Conservation (phyloP, 2,113 vertebrate species). For the Cryptomyrus ogoouensis region DNA sequence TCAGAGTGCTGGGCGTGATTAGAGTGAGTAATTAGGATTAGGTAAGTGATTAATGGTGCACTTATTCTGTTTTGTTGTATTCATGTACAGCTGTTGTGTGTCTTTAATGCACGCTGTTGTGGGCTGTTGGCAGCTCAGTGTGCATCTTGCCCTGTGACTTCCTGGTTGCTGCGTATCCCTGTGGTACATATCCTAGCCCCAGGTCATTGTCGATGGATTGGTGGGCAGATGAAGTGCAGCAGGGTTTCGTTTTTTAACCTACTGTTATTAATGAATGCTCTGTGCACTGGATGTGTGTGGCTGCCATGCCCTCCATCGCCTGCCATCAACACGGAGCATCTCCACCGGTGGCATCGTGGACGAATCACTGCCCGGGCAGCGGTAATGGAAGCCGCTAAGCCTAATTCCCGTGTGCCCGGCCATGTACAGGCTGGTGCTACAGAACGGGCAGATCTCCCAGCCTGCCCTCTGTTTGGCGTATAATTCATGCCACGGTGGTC, state of each 20-base stretch:
- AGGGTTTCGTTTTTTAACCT: background rate
- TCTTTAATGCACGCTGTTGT: background rate
- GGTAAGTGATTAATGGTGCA: background rate
- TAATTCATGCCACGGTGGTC: background rate
- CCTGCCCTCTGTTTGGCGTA: background rate
- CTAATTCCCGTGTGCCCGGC: background rate
- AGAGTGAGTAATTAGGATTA: background rate
- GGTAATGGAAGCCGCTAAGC: background rate
- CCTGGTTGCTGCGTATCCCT: background rate
- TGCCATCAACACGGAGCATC: background rate
- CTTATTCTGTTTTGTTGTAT: background rate
- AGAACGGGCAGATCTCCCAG: background rate
- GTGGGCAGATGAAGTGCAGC: background rate
- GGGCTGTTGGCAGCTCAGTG: background rate
- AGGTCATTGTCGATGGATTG: background rate
- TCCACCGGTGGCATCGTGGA: background rate
- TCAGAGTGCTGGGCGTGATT: background rate
- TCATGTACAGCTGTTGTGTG: background rate
- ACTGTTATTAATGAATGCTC: background rate
- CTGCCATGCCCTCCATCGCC: background rate
- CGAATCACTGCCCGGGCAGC: background rate
- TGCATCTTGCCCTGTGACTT: background rate
- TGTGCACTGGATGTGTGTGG: background rate
- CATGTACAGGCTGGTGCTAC: background rate
- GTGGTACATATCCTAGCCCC: background rate